These are phyloP conservation scores for Malurus leucopterus DNA, from an alignment of 2,797 vertebrate species.

Conservation along the genomic window DNA sequence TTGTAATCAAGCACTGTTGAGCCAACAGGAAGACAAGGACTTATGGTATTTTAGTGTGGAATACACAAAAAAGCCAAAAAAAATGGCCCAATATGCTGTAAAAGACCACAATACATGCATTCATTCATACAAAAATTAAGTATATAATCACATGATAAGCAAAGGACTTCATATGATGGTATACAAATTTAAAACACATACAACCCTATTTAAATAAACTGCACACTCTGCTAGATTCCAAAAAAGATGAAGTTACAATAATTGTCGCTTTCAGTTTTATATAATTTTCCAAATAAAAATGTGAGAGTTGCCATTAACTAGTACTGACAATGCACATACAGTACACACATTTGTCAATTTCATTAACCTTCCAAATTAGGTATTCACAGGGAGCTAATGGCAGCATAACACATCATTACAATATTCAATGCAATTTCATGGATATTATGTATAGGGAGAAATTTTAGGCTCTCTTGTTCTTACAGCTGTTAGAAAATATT, in stretches of 20 bases:
- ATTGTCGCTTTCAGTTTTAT: constrained; percentile 51
- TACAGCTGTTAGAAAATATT: constrained; percentile 70
- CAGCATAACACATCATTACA: constrained; percentile 66
- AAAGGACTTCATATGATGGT: constrained; percentile 30
- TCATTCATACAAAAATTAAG: constrained; percentile 43
- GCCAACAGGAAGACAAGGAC: constrained; percentile 29
- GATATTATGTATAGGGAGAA: constrained; percentile 61
- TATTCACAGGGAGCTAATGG: constrained; percentile 64
- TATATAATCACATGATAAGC: constrained; percentile 9
- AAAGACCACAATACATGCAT: neutral
- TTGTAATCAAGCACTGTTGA: constrained; percentile 46
- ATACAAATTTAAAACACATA: constrained; percentile 56
- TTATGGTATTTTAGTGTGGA: neutral
- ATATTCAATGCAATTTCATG: constrained; percentile 69
- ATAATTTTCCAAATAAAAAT: constrained; percentile 62
- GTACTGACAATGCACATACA: constrained; percentile 40
- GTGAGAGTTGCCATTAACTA: constrained; percentile 63
- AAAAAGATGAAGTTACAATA: constrained; percentile 46
- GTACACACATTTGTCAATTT: constrained; percentile 66
- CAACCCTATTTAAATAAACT: constrained; percentile 56
- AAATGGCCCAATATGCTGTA: neutral
- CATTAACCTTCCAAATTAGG: constrained; percentile 73
- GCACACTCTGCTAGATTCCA: constrained; percentile 26
- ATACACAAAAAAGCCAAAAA: neutral
- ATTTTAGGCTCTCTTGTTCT: constrained; percentile 64